Conservation (phyloP, 2,888 invertebrate species). For the Drosophila quasianomalipes region DNA sequence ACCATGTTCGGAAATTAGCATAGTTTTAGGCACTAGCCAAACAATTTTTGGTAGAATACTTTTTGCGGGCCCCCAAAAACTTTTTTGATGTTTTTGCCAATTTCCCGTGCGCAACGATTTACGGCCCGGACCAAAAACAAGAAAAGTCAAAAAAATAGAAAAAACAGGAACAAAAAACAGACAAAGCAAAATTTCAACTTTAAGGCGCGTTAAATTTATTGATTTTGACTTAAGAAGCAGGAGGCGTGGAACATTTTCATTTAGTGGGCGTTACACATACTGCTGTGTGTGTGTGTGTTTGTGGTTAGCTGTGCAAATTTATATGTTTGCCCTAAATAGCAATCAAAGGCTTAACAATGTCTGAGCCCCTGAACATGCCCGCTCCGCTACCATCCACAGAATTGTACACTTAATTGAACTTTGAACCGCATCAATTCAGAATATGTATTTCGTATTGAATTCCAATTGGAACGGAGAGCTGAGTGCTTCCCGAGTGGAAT, state of each 20-base stretch:
- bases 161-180: conserved; percentile 11
- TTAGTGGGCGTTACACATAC: conserved; percentile 24
- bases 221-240: conserved; percentile 50
- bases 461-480: conserved; percentile 25
- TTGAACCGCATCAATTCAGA: conserved; percentile 55
- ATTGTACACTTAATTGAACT: conserved; percentile 74
- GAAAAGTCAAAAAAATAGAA: conserved; percentile 15
- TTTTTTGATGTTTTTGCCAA: conserved; percentile 77
- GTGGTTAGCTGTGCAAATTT: conserved; percentile 52
- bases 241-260: neutral
- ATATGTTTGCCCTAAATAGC: conserved; percentile 73
- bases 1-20: conserved; percentile 71
- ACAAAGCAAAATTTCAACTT: conserved; percentile 33
- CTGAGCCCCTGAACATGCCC: neutral
- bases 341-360: conserved; percentile 71
- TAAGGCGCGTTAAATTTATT: conserved; percentile 69
- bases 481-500: conserved; percentile 56
- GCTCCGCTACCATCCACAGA: conserved; percentile 19
- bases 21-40: conserved; percentile 58
- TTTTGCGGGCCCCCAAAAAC: conserved; percentile 43
- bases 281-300: neutral
- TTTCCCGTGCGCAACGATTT: conserved; percentile 61
- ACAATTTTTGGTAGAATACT: conserved; percentile 40
- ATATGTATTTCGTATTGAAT: conserved; percentile 33
- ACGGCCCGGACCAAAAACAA: conserved; percentile 24